Percentiles rank a stretch among this genome's conserved stretches.
Evolutionary conservation across 2,113 vertebrate species (phyloP).

Genomic region (Motacilla alba): DNA sequence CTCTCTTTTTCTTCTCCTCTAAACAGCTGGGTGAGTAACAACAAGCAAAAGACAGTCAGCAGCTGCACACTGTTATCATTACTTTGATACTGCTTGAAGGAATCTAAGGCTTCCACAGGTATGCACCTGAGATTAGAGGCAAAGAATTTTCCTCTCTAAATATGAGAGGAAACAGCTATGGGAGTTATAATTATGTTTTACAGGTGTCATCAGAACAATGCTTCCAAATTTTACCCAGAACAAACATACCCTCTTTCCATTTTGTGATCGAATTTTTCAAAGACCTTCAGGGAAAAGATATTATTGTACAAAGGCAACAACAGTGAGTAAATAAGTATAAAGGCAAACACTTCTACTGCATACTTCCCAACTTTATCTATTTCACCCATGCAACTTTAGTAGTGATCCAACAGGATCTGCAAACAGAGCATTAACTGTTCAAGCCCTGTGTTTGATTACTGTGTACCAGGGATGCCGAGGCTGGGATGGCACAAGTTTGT

Average conservation of each 20-base stretch:
- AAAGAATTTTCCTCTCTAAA: constrained; percentile 57
- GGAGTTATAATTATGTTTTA: constrained; percentile 60
- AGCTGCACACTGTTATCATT: constrained; percentile 85
- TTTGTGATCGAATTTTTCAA: constrained; percentile 61
- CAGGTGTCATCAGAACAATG: constrained; percentile 60
- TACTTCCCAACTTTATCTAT: constrained; percentile 30
- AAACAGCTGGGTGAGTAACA: constrained; percentile 96
- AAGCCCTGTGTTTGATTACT: not conserved
- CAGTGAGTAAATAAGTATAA: constrained; percentile 45
- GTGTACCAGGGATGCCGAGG: not conserved
- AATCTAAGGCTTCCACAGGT: constrained; percentile 84
- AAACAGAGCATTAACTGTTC: constrained; percentile 11
- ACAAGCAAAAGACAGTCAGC: constrained; percentile 88
- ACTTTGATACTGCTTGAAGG: constrained; percentile 82
- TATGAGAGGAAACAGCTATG: constrained; percentile 21
- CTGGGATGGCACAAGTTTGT: not conserved
- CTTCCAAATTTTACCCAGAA: constrained; percentile 52
- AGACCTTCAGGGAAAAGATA: constrained; percentile 57
- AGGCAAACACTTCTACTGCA: constrained; percentile 17
- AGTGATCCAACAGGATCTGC: constrained; percentile 7
- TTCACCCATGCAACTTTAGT: constrained; percentile 17
- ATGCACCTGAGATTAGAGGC: constrained; percentile 72
- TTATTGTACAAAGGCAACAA: constrained; percentile 48
- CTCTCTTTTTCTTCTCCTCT: constrained; percentile 83
- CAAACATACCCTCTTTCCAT: constrained; percentile 42